Evolutionary conservation across 2,888 invertebrate genomes (phyloP), one percentile per base, ranked within the genome.

Genomic region (Chrysotoxum bicinctum): DNA sequence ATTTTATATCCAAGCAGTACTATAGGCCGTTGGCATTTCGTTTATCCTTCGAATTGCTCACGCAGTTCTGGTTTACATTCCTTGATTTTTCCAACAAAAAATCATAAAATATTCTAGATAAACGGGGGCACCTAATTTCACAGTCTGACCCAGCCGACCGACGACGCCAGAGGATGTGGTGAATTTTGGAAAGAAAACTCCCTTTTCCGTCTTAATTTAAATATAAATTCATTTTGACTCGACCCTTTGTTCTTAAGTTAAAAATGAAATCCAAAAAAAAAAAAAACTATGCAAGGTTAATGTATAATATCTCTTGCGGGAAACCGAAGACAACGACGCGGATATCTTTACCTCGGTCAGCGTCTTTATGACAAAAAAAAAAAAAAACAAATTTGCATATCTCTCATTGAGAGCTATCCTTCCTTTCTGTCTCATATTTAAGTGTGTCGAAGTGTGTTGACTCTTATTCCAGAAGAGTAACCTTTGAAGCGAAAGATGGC

Each of bases 301-400:
- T n/a, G 52, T 56, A 77, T 77, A 40, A 60, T 68, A 79, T 69
- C 45, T 50, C 43, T 54, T 60, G 43, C 72, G 64, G 77, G 37
- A 64, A 37, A 30, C 66, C 50, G 9, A 66, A 50, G 66, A 66
- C 26, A 62, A 50, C 12, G 32, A 16, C 9, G 21, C 4, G 30
- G 19, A 30, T 21, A 76, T 37, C 64, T 69, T 66, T 72, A 19
- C 54, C 54, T 54, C 69, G 60, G 43, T 72, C 48, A 43, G 40
- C 62, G 62, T 83, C 82, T 77, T 77, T 74, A 56, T 64, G 62
- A 74, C 68, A 64, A 26, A 12, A 12, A 35, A 35, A 60, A 40
- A 77, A 69, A 73, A 74, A 64, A 68, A 69, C 69, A 70, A 83
- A 83, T 83, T 83, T 74, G 74, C 83, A 83, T 83, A 83, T 83